Evolutionary conservation across 2,113 vertebrate genomes (phyloP), one percentile per base, ranked within the genome.

Genomic region (Ictalurus punctatus): DNA sequence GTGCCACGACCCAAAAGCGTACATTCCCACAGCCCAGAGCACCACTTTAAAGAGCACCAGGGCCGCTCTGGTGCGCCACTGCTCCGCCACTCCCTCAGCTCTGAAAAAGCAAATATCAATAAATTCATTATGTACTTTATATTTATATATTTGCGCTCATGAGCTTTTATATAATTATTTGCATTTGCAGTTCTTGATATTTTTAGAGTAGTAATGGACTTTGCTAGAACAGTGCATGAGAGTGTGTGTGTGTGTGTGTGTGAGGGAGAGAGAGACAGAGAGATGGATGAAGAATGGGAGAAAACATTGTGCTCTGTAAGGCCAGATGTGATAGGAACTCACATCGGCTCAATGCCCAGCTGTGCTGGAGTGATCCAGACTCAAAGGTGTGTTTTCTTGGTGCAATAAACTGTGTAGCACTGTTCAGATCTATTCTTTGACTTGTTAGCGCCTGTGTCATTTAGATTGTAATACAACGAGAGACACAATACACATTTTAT

Each of bases 91-190:
- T 94, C 94, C 94, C 93, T 79, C 93, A 93, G 93, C 93, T 94
- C 95, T 94, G 93, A 94, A 94, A 95, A 91, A 93, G 94, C 94
- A 94, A 95, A 95, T 95, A 96, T 96, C 95, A 95, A 95, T 96
- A 96, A 94, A 95, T 95, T 96, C 95, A 96, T 95, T 96, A 95
- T 95, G 93, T 92, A 94, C 90, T 95, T 95, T 95, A 94, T 95
- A 95, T 94, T 95, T 93, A 95, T 95, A 95, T 93, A 96, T 95
- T 94, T 95, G 94, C 94, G 92, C 93, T 93, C 91, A 91, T 92
- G 93, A 93, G 94, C 93, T 94, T 94, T 86, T 91, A 90, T 88
- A 89, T 90, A 91, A 89, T 89, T 54, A 86, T 89, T 89, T 89
- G 58, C 88, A 88, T 88, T 89, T 85, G 85, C 71, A 90, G 83